Conservation (phyloP, 2,888 invertebrate species). For the Conchocele bisecta region DNA sequence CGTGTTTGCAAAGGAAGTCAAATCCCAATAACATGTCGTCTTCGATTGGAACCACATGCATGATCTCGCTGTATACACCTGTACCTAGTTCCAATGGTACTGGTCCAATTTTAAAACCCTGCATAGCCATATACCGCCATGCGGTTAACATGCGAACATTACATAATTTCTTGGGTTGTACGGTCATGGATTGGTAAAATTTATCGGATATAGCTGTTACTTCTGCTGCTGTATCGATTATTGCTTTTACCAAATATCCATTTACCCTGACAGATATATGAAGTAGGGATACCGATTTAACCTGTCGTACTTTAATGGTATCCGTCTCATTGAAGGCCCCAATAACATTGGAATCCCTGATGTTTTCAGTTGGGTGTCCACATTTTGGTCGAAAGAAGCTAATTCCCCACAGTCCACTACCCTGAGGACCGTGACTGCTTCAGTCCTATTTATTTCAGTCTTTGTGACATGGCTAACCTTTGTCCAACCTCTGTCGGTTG, state of each 20-base stretch:
- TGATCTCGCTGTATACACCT: not conserved
- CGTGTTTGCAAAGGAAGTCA: slow-evolving; percentile 2
- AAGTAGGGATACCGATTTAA: too few relatives aligned
- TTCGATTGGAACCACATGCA: slow-evolving; percentile 10
- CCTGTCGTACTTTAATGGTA: too few relatives aligned
- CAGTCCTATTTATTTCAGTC: too few relatives aligned
- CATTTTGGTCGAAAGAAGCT: too few relatives aligned
- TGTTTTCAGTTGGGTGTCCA: too few relatives aligned
- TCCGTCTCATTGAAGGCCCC: too few relatives aligned
- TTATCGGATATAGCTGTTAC: not conserved
- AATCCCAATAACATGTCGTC: slow-evolving; percentile 13
- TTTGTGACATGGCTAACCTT: too few relatives aligned
- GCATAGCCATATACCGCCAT: not conserved
- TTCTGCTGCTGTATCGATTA: not conserved
- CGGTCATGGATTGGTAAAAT: not conserved
- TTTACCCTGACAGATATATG: not conserved
- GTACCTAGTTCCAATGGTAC: not conserved
- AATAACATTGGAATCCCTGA: too few relatives aligned
- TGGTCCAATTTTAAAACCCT: not conserved
- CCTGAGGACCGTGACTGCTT: too few relatives aligned
- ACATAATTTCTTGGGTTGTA: not conserved
- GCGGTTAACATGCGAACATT: not conserved
- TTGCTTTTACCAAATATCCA: not conserved
- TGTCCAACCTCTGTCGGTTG: too few relatives aligned
- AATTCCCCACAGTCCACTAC: too few relatives aligned